Evolutionary conservation across 1,140 invertebrate species (phyloP), one percentile per base, ranked within the genome.

Genomic region (Holcopasites calliopsidis): DNA sequence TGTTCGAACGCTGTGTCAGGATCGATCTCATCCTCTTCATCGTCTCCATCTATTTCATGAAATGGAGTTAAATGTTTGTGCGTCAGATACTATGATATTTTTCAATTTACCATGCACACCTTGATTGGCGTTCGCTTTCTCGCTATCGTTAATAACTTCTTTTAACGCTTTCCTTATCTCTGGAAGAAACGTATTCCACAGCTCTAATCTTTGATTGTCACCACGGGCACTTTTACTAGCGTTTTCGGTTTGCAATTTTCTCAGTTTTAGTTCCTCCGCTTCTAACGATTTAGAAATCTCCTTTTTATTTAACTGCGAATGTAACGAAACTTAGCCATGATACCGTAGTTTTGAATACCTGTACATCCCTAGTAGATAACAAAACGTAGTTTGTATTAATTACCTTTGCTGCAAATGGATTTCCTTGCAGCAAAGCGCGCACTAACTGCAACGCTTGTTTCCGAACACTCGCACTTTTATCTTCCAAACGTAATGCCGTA

Each of bases 401-500:
- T 87, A 95, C 93, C 91, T 93, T 93, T 18, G 92, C 92, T 70
- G 93, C 93, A 89, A 95, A 97, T 40, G 96, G 96, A 92, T 98
- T 97, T 50, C 93, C 93, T 88, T 96, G 94, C 6, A 97, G 90
- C 79, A 97, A 93, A 23, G 94, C 92, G 42, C 94, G 95, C 10
- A 97, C 82, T n/a, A 96, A 90, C 83, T 95, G 95, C 61, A 97
- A 92, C 55, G 96, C 95, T 75, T 95, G 93, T 88, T 96, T 97
- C 1, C 96, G 92, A 1, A 97, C 96, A 70, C 93, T 92, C 18
- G 95, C 94, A 8, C 95, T 95, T 86, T 95, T 96, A 88, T 98
- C 97, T 74, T 94, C 91, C 40, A 98, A 90, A 16, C 96, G 93
- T 16, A 93, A 93, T n/a, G 94, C 93, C 0, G 94, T 92, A 11